Evolutionary conservation across 2,113 vertebrate genomes (phyloP).

Genomic region (Hyperopisus bebe): DNA sequence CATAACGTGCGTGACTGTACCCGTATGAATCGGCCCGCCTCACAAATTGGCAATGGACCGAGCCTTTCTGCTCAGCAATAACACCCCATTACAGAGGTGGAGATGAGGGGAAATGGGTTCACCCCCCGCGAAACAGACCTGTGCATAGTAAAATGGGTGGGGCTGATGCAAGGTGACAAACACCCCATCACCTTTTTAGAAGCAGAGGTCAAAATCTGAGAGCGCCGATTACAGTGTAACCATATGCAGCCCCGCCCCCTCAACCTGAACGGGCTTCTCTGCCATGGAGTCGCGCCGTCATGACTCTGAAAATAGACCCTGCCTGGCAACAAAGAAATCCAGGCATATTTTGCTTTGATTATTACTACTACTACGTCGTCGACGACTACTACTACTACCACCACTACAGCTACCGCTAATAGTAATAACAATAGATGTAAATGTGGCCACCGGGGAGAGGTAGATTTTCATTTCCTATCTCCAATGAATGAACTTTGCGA

Average conservation of each 20-base stretch:
- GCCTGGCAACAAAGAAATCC: background rate
- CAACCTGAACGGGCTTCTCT: background rate
- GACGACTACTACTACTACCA: background rate
- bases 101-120: background rate
- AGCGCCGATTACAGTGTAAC: background rate
- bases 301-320: background rate
- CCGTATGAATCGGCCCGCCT: background rate
- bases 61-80: background rate
- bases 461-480: too few species aligned
- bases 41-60: background rate
- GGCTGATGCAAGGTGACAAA: background rate
- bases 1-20: background rate
- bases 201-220: background rate
- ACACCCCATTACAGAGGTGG: background rate
- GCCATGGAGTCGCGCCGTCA: background rate
- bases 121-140: background rate
- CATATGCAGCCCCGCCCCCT: background rate
- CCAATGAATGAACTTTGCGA: background rate
- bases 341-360: constrained; percentile 3
- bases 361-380: background rate
- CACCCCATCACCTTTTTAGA: background rate
- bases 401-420: background rate
- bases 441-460: background rate
- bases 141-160: background rate
- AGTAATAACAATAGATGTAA: background rate